Percentiles rank a stretch among this genome's conserved stretches.
These are phyloP conservation scores for Geococcyx californianus DNA, from an alignment of 2,113 vertebrate genomes.

Conservation along the genomic window DNA sequence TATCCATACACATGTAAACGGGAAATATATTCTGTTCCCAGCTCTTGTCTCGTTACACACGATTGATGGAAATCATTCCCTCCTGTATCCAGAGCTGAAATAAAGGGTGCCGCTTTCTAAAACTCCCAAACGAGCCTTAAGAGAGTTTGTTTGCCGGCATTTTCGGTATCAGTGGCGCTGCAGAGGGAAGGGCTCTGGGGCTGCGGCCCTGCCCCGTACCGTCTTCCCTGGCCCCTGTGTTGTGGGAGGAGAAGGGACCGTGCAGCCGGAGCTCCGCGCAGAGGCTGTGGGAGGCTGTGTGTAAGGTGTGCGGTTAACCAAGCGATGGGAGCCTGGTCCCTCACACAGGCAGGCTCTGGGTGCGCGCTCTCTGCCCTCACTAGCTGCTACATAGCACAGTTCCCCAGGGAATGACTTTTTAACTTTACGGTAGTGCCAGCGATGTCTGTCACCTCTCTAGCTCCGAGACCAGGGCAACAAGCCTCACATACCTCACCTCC, in stretches of 20 bases:
- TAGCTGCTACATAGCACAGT: background rate
- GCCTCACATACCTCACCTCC: background rate
- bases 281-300: background rate
- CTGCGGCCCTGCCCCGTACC: no score
- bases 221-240: no score
- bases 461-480: background rate
- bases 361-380: background rate
- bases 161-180: background rate
- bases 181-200: background rate
- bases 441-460: background rate
- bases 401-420: background rate
- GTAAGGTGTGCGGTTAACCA: background rate
- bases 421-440: background rate
- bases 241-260: background rate
- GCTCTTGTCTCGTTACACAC: no score
- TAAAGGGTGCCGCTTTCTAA: no score
- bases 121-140: no score
- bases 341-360: background rate
- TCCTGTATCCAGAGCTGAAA: no score
- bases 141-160: no score
- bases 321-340: background rate
- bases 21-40: no score
- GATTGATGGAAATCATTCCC: no score
- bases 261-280: background rate
- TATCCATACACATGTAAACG: no score